Evolutionary conservation across 2,888 invertebrate species (phyloP), one percentile per base, ranked within the genome.

Genomic region (Mesochorus sp.): DNA sequence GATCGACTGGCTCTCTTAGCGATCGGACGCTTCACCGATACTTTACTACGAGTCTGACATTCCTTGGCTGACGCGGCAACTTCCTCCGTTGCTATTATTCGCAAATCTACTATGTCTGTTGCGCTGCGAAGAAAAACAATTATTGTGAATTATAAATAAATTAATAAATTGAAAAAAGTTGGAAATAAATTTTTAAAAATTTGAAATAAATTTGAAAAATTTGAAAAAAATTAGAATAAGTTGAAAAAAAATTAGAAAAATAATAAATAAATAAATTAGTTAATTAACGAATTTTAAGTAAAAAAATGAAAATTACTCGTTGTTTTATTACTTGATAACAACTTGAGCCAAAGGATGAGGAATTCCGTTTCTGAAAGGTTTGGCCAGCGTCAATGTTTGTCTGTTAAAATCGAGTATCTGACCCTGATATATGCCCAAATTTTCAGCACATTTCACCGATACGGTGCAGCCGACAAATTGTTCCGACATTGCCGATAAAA

Each of bases 361-460:
- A 34, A 94, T 91, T 12, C 97, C 97, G 92, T 98, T 97, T 81
- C 96, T 94, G 90, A 96, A 97, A 10, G 96, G 95, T 89, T 96
- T 95, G 6, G 93, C 94, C 73, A 98, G 93, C 0, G 96, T 95
- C 80, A 98, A 94, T 57, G 94, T 93, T 49, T 92, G 92, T 61
- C 94, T 94, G 85, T 96, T 95, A 24, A 97, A 95, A 85, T 94
- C 93, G 68, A 94, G 91, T 80, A 98, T 97, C 86, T 93, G 93
- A 12, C 95, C 96, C 91, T 97, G 97, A 89, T 96, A 97, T 77
- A 95, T 94, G 55, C 97, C 97, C 79, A 96, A 91, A 51, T 94
- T 94, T 76, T 95, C 94, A 24, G 94, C 94, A 90, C 97, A 97
- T 89, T 95, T 95, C 76, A 97, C 94, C 14, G 97, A 96, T 81